Percentiles rank a stretch among this genome's conserved stretches.
Evolutionary conservation across 2,113 vertebrate genomes (phyloP).

Genomic region (Albula goreensis): DNA sequence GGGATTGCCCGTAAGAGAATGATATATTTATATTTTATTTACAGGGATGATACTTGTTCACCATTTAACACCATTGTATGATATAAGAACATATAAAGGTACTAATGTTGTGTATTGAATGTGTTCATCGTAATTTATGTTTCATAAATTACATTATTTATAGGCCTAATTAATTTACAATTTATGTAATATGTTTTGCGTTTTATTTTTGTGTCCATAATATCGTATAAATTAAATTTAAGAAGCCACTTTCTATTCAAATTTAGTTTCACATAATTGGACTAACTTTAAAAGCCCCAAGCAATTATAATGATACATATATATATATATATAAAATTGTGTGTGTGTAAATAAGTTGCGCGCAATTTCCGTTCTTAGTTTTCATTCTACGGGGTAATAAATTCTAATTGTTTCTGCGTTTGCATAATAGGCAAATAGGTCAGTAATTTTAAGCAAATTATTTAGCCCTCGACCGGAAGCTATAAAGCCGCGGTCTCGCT

Average conservation of each 20-base stretch:
- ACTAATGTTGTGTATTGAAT: neutral
- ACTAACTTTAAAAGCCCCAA: neutral
- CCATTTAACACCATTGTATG: neutral
- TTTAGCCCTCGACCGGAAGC: neutral
- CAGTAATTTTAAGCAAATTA: conserved; percentile 15
- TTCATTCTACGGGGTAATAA: neutral
- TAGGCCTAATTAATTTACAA: neutral
- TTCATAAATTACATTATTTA: neutral
- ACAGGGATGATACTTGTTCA: neutral
- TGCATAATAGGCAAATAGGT: conserved; percentile 1
- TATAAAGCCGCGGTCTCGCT: neutral
- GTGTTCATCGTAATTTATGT: neutral
- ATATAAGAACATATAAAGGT: neutral
- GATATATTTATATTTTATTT: neutral
- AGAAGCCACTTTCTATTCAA: neutral
- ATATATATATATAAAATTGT: neutral
- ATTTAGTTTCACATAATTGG: neutral
- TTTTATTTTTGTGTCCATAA: no score
- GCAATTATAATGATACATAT: neutral
- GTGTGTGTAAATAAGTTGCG: neutral
- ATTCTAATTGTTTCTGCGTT: neutral
- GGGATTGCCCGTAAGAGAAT: neutral
- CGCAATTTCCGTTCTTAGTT: neutral
- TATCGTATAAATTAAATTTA: no score
- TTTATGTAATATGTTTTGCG: neutral